These are phyloP conservation scores for Ceratina japonica DNA, from an alignment of 1,140 invertebrate genomes.

Conservation along the genomic window DNA sequence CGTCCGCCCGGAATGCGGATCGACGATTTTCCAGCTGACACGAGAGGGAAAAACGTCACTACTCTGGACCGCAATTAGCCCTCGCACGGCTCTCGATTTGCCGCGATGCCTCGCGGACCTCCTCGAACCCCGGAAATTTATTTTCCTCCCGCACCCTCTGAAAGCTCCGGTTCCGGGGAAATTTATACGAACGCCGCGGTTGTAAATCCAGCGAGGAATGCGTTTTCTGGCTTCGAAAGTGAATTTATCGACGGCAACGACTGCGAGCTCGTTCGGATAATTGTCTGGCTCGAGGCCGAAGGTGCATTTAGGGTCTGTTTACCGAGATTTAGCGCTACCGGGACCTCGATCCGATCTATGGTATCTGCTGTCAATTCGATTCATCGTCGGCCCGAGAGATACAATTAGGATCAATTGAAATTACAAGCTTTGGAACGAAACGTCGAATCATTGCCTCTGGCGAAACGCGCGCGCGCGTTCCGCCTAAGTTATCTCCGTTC, in stretches of 20 bases:
- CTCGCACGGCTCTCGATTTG: slow-evolving; percentile 64
- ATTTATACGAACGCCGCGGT: slow-evolving; percentile 61
- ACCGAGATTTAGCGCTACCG: neutral
- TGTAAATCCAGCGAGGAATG: slow-evolving; percentile 55
- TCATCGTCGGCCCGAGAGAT: too few relatives aligned
- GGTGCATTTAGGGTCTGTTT: neutral
- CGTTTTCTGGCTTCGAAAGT: neutral
- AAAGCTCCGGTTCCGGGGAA: slow-evolving; percentile 18
- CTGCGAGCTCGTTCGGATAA: slow-evolving; percentile 14
- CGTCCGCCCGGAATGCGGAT: slow-evolving; percentile 40
- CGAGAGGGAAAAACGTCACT: slow-evolving; percentile 50
- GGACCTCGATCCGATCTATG: too few relatives aligned
- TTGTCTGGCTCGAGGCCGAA: neutral
- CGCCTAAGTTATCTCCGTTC: neutral
- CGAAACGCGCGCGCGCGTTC: neutral
- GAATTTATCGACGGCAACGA: slow-evolving; percentile 31
- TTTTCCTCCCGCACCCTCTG: slow-evolving; percentile 43
- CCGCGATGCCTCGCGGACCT: slow-evolving; percentile 49
- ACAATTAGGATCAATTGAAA: too few relatives aligned
- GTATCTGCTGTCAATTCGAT: too few relatives aligned
- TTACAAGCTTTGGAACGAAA: too few relatives aligned
- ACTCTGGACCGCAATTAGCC: slow-evolving; percentile 72
- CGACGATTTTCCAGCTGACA: slow-evolving; percentile 47
- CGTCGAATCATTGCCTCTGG: neutral
- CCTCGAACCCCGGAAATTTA: slow-evolving; percentile 69